A percentile compares a stretch with the other conserved stretches of the same genome.
phyloP scores from a whole-genome alignment of 2,888 invertebrate genomes.

The Apamea epomidion region DNA sequence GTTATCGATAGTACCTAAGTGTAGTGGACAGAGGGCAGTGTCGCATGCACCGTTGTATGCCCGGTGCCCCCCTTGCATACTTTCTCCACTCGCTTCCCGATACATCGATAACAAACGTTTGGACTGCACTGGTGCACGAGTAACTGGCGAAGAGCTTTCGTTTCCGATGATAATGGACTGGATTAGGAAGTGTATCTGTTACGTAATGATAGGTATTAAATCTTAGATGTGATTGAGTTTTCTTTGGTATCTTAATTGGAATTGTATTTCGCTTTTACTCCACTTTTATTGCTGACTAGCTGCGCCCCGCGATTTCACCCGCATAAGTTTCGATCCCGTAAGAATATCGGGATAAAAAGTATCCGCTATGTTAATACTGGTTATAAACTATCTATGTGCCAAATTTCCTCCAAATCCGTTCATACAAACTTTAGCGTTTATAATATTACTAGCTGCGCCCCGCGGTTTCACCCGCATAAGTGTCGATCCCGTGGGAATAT shows the following conservation, averaged over 20 bases:
- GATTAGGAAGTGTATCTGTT: constrained; percentile 56
- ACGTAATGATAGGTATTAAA: constrained; percentile 40
- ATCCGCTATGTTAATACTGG: no score
- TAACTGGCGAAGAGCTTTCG: constrained; percentile 64
- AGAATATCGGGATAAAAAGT: no score
- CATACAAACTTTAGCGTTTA: no score
- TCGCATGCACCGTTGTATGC: constrained; percentile 82
- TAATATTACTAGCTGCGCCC: no score
- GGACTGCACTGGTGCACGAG: constrained; percentile 71
- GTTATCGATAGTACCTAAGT: constrained; percentile 70
- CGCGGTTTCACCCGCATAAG: no score
- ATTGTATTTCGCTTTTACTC: not conserved
- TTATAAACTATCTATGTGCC: no score
- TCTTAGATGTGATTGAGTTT: constrained; percentile 31
- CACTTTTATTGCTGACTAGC: not conserved
- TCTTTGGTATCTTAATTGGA: constrained; percentile 5
- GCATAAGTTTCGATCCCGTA: no score
- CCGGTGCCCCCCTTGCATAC: constrained; percentile 85
- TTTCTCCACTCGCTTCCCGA: constrained; percentile 86
- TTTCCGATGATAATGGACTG: constrained; percentile 64
- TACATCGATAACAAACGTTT: constrained; percentile 79
- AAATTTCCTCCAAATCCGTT: no score
- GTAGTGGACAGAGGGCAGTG: constrained; percentile 87
- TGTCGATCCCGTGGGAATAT: no score
- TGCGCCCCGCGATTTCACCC: no score